These are phyloP conservation scores for Drosophila borborema DNA, from an alignment of 2,888 invertebrate genomes.

Conservation along the genomic window DNA sequence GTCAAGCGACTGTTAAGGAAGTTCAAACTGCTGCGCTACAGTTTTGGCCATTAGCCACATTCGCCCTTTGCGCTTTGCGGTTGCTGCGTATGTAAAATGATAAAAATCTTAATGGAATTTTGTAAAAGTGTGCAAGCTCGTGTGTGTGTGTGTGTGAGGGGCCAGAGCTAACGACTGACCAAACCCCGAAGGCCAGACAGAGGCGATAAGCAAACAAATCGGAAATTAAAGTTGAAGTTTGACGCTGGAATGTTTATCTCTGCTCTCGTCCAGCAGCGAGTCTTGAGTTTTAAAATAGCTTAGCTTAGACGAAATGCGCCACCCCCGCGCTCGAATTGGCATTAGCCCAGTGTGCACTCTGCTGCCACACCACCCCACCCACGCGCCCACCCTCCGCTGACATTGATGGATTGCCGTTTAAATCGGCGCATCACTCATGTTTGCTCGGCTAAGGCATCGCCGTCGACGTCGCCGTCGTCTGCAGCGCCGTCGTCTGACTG, in stretches of 20 bases:
- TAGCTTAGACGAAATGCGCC: slow-evolving; percentile 9
- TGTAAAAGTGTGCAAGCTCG: slow-evolving; percentile 32
- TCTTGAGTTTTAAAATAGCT: slow-evolving; percentile 61
- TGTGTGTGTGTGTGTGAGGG: slow-evolving; percentile 11
- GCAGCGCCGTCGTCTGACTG: slow-evolving; percentile 25
- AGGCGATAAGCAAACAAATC: slow-evolving; percentile 76
- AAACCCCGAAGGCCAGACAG: slow-evolving; percentile 7
- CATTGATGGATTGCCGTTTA: slow-evolving; percentile 85
- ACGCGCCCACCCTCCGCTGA: slow-evolving; percentile 63
- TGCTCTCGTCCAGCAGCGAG: slow-evolving; percentile 26
- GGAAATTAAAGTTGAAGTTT: slow-evolving; percentile 77
- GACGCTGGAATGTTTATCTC: slow-evolving; percentile 56
- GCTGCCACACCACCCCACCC: slow-evolving; percentile 14
- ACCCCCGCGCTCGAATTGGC: slow-evolving; percentile 38
- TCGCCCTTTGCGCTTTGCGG: slow-evolving; percentile 29
- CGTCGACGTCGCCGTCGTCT: slow-evolving; percentile 28
- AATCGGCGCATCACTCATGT: slow-evolving; percentile 84
- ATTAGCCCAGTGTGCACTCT: slow-evolving; percentile 3
- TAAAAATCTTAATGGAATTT: slow-evolving; percentile 80
- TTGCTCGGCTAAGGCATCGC: slow-evolving; percentile 52
- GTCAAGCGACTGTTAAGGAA: slow-evolving; percentile 67
- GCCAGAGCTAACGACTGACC: slow-evolving; percentile 46
- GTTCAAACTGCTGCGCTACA: slow-evolving; percentile 57
- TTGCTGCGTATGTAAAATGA: slow-evolving; percentile 68
- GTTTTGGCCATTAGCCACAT: slow-evolving; percentile 64